These are phyloP conservation scores for Linnaemya tessellans DNA, from an alignment of 2,888 invertebrate species.

Conservation along the genomic window DNA sequence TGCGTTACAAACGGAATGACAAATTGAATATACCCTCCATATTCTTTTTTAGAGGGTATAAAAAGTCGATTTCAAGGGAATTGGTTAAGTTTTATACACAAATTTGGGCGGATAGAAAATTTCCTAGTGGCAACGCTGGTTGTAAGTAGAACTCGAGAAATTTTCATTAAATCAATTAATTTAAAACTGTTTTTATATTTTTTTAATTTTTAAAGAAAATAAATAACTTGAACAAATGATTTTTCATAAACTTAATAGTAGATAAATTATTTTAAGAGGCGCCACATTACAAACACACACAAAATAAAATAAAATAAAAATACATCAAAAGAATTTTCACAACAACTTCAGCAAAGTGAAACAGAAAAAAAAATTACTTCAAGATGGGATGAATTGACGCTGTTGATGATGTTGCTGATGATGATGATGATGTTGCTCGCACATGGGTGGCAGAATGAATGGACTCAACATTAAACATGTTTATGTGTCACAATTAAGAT, in stretches of 20 bases:
- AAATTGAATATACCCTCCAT: too few relatives aligned
- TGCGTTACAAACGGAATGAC: too few relatives aligned
- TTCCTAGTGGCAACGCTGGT: too few relatives aligned
- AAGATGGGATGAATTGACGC: slow-evolving; percentile 29
- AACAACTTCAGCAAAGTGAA: slow-evolving; percentile 42
- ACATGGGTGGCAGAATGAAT: slow-evolving; percentile 18
- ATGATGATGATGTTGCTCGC: background rate
- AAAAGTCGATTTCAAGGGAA: too few relatives aligned
- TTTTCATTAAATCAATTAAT: background rate
- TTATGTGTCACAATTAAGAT: slow-evolving; percentile 71
- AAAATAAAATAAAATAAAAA: slow-evolving; percentile 13
- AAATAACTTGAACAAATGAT: slow-evolving; percentile 42
- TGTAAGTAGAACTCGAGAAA: background rate
- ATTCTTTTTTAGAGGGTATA: too few relatives aligned
- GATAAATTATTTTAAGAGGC: slow-evolving; percentile 66
- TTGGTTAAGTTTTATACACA: too few relatives aligned
- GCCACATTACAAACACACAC: slow-evolving; percentile 39
- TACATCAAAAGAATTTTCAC: slow-evolving; percentile 54
- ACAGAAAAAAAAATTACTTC: slow-evolving; percentile 33
- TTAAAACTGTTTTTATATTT: background rate
- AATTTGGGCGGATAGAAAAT: too few relatives aligned
- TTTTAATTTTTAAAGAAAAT: slow-evolving; percentile 13
- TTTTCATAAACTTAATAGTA: slow-evolving; percentile 37
- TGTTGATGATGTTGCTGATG: slow-evolving; percentile 11
- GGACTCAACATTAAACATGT: slow-evolving; percentile 35